Base-by-base conservation (phyloP, 2,888 invertebrate species). In the Aplocera efformata region DNA sequence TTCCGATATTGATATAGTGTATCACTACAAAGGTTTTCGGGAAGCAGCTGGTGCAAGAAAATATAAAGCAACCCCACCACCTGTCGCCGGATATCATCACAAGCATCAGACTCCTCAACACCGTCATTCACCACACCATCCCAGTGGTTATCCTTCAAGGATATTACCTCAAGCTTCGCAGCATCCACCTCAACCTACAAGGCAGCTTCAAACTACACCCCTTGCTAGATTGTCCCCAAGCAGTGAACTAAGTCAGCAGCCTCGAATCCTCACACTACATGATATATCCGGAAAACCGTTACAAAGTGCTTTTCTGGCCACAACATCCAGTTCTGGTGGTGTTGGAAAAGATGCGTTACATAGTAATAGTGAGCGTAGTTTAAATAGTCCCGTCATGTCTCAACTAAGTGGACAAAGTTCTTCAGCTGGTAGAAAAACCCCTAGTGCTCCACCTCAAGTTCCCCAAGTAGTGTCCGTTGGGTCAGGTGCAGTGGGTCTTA, bases 1-100 rank as follows among this genome's bases (percentile, higher is more conserved):
- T 0, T 98, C 98, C 1, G 98, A 98, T 71, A 98, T 98, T 53
- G 98, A 98, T 70, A 96, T 98, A 50, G 96, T 97, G 7, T 97
- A 97, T 65, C 98, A 98, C 74, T 98, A 98, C 72, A 97, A 98
- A 86, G 96, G 95, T 7, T 98, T 96, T 73, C 90, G 98, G 13
- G 96, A 97, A 81, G 93, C 92, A 30, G 92, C 91, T 1, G 96
- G 96, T 1, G 92, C 94, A 47, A 89, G 96, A 28, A 96, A 96
- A 76, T 96, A 96, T 70, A 96, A 96, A 80, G 94, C 95, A 1
- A 95, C 95, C 1, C 94, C 95, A 2, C 95, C 96, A 0, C 94
- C 94, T 0, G 92, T 94, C 1, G 91, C 93, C 1, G 92, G 93
- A 3, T 95, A 94, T 61, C 91, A 91, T 23, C 94, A 94, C 62